Base-by-base conservation (phyloP, 2,888 invertebrate genomes). In the Nowickia ferox region DNA sequence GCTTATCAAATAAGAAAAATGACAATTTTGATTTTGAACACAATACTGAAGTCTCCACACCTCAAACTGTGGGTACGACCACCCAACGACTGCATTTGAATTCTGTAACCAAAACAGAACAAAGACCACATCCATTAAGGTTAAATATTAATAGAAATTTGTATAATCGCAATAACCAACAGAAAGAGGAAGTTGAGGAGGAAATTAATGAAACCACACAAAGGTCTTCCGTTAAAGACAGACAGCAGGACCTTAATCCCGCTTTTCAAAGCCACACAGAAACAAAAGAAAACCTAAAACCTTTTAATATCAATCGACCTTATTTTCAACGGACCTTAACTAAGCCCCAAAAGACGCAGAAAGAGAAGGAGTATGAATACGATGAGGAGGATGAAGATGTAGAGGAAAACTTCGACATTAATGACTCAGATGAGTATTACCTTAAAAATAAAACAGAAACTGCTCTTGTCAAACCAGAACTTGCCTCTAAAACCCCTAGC, bases 61-160 rank as follows among this genome's bases (percentile, higher is more conserved):
- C 65, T 9, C 87, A 82, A 30, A 11, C 87, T 68, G 42, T 88
- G 17, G 69, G 74, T 11, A 17, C 42, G 0, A 77, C 84, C 19
- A 85, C 46, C 9, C n/a, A 38, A 15, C 79, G 77, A 5, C 55
- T 84, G 19, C 88, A 88, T 38, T 42, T 86, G 9, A 61, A 88
- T 6, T 84, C 80, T 6, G 40, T 19, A n/a, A 66, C 65, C 9
- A 57, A 87, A 1, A 87, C 80, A 61, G 78, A 87, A 1, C 87
- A 78, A 11, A 87, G 87, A 66, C 19, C 53, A 13, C 61, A 38
- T 19, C 87, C 84, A 69, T 17, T 88, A n/a, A 75, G 87, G 15
- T 77, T 86, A 2, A 68, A 51, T 0, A 65, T 88, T 5, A 90
- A 89, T 68, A 81, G 87, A 57, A 89, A 88, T 78, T 69, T 88